Conservation (phyloP, 2,888 invertebrate genomes). For the Cylindroiulus punctatus region DNA sequence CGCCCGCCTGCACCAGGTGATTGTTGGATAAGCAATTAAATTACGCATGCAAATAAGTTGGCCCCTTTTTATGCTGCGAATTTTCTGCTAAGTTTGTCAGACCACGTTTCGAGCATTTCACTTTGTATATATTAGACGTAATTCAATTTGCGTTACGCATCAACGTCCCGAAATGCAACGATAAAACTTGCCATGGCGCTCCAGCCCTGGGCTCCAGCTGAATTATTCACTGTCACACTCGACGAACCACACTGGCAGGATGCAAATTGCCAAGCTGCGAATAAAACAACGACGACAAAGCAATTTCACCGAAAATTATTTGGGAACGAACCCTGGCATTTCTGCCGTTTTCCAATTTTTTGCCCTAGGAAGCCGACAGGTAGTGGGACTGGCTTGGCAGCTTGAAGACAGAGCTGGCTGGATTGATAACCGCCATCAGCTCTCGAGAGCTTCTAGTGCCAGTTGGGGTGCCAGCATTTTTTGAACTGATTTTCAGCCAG, state of each 20-base stretch:
- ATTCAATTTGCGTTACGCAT: conserved; percentile 19
- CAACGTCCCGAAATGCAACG: neutral
- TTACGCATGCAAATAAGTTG: conserved; percentile 27
- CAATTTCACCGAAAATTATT: too few relatives aligned
- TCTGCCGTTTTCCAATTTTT: too few relatives aligned
- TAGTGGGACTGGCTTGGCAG: too few relatives aligned
- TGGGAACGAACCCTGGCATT: too few relatives aligned
- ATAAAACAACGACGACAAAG: too few relatives aligned
- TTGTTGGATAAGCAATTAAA: conserved; percentile 27
- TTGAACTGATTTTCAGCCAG: too few relatives aligned
- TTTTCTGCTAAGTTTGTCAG: conserved; percentile 32
- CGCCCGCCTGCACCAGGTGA: conserved; percentile 10
- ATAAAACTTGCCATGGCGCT: neutral
- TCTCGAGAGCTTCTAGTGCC: too few relatives aligned
- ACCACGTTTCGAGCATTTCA: conserved; percentile 27
- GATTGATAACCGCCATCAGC: too few relatives aligned
- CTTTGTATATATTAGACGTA: conserved; percentile 32
- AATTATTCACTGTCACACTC: conserved; percentile 27
- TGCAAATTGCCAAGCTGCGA: neutral
- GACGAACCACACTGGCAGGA: neutral
- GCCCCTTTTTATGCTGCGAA: neutral
- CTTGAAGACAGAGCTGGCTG: too few relatives aligned
- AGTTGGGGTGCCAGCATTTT: too few relatives aligned
- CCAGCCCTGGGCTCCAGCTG: neutral
- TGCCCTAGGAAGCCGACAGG: too few relatives aligned